A percentile compares a stretch with the other conserved stretches of the same genome.
Conservation (phyloP, 2,888 invertebrate genomes). For the Anorthoa munda region DNA sequence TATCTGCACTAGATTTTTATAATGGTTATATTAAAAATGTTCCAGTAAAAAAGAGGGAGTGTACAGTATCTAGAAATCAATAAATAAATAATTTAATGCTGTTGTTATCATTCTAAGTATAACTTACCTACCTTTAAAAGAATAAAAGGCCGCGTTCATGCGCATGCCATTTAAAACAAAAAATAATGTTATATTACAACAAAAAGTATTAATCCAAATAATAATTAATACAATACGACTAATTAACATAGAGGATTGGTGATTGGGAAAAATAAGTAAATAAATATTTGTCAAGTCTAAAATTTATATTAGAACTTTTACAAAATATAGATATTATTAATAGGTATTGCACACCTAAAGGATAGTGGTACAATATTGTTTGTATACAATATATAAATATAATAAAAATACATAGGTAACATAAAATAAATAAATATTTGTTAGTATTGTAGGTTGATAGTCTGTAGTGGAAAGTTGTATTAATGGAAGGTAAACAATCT, state of each 20-base stretch:
- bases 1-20: constrained; percentile 95
- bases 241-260: constrained; percentile 1
- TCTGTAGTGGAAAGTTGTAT: constrained; percentile 52
- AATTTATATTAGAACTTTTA: constrained; percentile 53
- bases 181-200: background rate
- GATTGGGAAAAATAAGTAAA: constrained; percentile 31
- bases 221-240: background rate
- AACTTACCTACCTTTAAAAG: background rate
- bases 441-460: constrained; percentile 39
- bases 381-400: constrained; percentile 23
- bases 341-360: constrained; percentile 13
- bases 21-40: constrained; percentile 95
- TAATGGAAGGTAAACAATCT: constrained; percentile 38
- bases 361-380: constrained; percentile 18
- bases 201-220: background rate
- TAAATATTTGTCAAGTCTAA: constrained; percentile 40
- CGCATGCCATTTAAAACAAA: background rate
- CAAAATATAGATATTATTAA: constrained; percentile 27
- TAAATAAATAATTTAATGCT: constrained; percentile 63
- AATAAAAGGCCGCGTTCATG: background rate
- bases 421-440: constrained; percentile 46
- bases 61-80: constrained; percentile 79
- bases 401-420: constrained; percentile 5
- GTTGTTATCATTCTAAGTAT: constrained; percentile 24
- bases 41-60: constrained; percentile 76